These are phyloP conservation scores for Flexamia atlantica DNA, from an alignment of 2,888 invertebrate genomes.

Conservation along the genomic window DNA sequence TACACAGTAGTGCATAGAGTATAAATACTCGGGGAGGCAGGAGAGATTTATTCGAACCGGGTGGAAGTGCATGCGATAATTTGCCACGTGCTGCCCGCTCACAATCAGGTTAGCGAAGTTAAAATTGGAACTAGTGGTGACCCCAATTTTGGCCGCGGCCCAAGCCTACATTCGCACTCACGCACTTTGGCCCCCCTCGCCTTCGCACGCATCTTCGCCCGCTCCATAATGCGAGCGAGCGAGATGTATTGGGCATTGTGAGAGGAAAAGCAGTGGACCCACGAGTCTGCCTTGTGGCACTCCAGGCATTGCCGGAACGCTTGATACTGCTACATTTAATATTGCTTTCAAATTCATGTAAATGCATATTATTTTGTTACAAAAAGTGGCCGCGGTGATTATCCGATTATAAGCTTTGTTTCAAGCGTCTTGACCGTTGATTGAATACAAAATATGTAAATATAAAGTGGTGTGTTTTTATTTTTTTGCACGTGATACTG, in stretches of 20 bases:
- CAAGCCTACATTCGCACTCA: conserved; percentile 57
- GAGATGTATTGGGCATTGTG: conserved; percentile 17
- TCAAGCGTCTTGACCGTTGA: too few relatives aligned
- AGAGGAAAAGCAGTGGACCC: not conserved
- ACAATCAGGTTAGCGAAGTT: conserved; percentile 59
- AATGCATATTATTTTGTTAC: too few relatives aligned
- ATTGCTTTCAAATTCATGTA: too few relatives aligned
- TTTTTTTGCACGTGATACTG: too few relatives aligned
- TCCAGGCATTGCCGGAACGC: too few relatives aligned
- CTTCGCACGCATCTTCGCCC: conserved; percentile 30
- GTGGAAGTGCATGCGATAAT: conserved; percentile 56
- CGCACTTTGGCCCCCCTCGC: conserved; percentile 56
- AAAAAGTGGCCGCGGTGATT: too few relatives aligned
- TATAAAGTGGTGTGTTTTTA: too few relatives aligned
- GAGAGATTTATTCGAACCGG: conserved; percentile 32
- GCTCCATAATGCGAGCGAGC: not conserved
- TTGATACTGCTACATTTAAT: too few relatives aligned
- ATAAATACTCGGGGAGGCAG: conserved; percentile 30
- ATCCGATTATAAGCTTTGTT: too few relatives aligned
- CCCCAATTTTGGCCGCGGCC: conserved; percentile 56
- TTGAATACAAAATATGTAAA: too few relatives aligned
- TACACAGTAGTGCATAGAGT: conserved; percentile 37
- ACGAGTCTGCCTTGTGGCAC: not conserved
- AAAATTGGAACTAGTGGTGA: conserved; percentile 56
- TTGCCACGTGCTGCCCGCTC: conserved; percentile 39